Evolutionary conservation across 2,797 vertebrate genomes (phyloP).

Genomic region (Petrocephalus schoutedeni): DNA sequence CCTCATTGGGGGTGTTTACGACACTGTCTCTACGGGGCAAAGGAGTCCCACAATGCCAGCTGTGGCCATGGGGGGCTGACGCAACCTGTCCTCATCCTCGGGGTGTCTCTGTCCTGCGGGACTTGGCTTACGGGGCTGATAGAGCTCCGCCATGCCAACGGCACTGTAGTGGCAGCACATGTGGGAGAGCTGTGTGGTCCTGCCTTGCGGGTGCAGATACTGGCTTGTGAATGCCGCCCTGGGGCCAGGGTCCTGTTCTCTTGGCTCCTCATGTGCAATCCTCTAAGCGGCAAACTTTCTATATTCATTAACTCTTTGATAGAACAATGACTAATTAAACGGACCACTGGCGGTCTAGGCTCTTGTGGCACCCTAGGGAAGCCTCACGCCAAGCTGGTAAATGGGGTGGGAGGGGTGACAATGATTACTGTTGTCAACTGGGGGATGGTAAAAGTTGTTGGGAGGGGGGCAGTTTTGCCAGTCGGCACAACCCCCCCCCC

Average conservation of each 20-base stretch:
- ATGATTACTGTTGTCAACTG: not conserved
- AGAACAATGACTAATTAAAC: not conserved
- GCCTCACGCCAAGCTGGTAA: not conserved
- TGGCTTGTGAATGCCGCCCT: not conserved
- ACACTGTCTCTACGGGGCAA: not conserved
- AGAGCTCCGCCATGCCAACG: not conserved
- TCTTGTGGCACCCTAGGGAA: not conserved
- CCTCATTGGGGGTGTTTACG: not conserved
- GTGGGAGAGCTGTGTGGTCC: not conserved
- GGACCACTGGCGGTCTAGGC: not conserved
- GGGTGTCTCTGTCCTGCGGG: not conserved
- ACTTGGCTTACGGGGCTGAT: not conserved
- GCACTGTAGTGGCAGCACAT: not conserved
- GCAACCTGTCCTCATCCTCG: not conserved
- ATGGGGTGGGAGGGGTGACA: not conserved
- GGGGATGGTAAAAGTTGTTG: not conserved
- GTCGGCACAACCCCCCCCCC: no score
- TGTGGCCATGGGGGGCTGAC: conserved; percentile 4
- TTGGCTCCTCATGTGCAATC: not conserved
- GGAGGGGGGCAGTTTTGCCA: no score
- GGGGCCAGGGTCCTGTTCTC: not conserved
- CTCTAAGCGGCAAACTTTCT: not conserved
- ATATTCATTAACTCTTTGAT: not conserved
- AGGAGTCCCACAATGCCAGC: not conserved
- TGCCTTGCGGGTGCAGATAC: not conserved